phyloP scores from a whole-genome alignment of 2,888 invertebrate species.

The Epinotia brunnichana region DNA sequence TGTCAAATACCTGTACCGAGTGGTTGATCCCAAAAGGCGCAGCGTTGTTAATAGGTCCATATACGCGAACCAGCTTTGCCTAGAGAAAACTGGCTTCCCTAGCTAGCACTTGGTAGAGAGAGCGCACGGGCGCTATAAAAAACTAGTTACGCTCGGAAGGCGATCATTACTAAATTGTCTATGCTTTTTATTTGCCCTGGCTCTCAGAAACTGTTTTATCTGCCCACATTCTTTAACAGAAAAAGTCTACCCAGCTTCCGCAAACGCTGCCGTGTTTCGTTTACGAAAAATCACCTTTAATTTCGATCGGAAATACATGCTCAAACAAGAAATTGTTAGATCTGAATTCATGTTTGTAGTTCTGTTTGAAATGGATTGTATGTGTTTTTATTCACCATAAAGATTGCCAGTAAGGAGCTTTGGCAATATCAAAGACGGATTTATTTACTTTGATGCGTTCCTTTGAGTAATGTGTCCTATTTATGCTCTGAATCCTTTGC shows the following conservation, averaged over 20 bases:
- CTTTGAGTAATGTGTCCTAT: not conserved
- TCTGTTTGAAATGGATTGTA: not conserved
- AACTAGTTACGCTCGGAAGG: conserved; percentile 73
- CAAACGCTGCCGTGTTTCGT: not conserved
- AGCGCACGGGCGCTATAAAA: conserved; percentile 55
- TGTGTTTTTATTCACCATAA: not conserved
- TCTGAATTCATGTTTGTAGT: not conserved
- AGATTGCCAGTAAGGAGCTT: not conserved
- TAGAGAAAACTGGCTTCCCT: conserved; percentile 59
- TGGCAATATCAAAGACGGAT: conserved; percentile 9
- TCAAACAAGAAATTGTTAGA: not conserved
- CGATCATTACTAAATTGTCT: conserved; percentile 74
- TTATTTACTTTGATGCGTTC: not conserved
- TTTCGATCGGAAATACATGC: not conserved
- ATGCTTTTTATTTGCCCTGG: conserved; percentile 64
- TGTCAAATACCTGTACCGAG: conserved; percentile 14
- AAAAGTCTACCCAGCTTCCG: conserved; percentile 13
- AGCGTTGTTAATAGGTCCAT: conserved; percentile 48
- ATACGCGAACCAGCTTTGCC: conserved; percentile 56
- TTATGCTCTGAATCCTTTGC: not conserved
- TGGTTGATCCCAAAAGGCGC: conserved; percentile 24
- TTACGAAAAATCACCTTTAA: conserved; percentile 1
- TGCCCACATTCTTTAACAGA: conserved; percentile 36
- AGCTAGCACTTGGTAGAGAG: conserved; percentile 49
- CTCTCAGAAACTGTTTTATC: conserved; percentile 64